phyloP scores from a whole-genome alignment of 2,113 vertebrate genomes.

The Nicator chloris region DNA sequence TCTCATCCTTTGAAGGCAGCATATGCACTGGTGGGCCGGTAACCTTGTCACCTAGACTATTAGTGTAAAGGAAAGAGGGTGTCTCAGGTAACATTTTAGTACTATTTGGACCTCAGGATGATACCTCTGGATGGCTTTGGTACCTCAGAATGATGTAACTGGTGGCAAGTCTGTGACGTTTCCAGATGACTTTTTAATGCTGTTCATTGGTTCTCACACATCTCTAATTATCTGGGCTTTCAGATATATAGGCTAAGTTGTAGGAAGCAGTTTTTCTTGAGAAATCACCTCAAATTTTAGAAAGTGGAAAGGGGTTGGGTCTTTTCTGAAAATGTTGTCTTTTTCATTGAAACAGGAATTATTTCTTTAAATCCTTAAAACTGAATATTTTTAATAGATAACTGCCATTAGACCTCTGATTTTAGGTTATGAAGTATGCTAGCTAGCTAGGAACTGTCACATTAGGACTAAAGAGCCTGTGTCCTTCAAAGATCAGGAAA shows the following conservation, averaged over 20 bases:
- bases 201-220: background rate
- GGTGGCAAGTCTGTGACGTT: background rate
- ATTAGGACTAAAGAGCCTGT: background rate
- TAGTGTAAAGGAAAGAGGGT: background rate
- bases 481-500: background rate
- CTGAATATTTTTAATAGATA: background rate
- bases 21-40: background rate
- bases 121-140: background rate
- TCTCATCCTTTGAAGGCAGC: background rate
- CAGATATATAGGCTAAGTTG: background rate
- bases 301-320: background rate
- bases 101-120: background rate
- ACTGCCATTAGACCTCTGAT: background rate
- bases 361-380: background rate
- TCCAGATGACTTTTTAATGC: background rate
- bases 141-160: background rate
- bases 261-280: background rate
- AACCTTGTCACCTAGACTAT: background rate
- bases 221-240: background rate
- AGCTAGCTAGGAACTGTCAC: background rate
- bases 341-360: background rate
- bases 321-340: background rate
- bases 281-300: background rate
- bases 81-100: background rate
- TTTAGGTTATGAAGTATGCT: slow-evolving; percentile 1